A percentile compares a stretch with the other conserved stretches of the same genome.
Conservation (phyloP, 2,888 invertebrate species). For the Entomobrya multifasciata region DNA sequence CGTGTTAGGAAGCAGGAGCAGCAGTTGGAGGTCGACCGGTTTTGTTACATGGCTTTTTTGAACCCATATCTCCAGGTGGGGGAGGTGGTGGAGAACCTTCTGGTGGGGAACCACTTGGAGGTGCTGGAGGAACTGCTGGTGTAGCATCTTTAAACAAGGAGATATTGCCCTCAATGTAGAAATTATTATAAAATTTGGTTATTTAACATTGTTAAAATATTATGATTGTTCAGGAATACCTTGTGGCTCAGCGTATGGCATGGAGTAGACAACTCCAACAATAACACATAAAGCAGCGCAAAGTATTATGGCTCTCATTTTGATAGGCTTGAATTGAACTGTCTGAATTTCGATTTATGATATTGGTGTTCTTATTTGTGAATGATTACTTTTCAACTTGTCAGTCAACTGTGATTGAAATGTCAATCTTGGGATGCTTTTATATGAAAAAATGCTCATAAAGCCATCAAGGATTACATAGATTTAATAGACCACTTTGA, state of each 20-base stretch:
- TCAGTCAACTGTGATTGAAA: not conserved
- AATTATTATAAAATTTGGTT: too few species aligned
- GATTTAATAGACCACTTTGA: too few species aligned
- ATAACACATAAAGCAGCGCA: conserved; percentile 34
- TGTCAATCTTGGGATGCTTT: not conserved
- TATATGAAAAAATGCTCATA: too few species aligned
- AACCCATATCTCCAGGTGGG: conserved; percentile 9
- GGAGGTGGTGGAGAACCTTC: conserved; percentile 5
- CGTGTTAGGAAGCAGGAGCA: not conserved
- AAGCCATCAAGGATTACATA: too few species aligned
- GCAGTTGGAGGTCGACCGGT: too few species aligned
- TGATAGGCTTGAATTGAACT: not conserved
- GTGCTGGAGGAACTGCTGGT: not conserved
- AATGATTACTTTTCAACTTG: too few species aligned
- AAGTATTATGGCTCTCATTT: conserved; percentile 51
- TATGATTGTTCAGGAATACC: too few species aligned
- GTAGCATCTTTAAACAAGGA: too few species aligned
- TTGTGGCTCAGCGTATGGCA: conserved; percentile 42
- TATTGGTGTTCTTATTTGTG: too few species aligned
- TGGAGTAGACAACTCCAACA: conserved; percentile 42
- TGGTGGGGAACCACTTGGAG: not conserved
- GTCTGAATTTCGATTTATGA: too few species aligned
- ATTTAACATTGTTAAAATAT: too few species aligned
- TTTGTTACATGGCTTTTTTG: conserved; percentile 38
- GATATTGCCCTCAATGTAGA: too few species aligned